Base-by-base conservation (phyloP, 1,140 invertebrate species). In the Rhyacophila brunnea region DNA sequence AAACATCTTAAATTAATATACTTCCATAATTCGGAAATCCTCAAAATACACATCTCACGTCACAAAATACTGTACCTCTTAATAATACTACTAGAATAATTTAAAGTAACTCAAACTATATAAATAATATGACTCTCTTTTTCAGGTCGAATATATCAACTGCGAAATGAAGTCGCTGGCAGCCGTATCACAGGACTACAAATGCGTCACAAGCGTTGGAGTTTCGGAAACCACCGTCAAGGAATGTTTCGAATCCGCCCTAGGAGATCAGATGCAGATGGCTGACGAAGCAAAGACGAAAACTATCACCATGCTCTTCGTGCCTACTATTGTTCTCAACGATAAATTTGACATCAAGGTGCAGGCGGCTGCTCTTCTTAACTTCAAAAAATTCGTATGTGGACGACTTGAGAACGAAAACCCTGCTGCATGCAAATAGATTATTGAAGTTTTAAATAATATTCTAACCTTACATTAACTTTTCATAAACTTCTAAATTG, bases 381-480 rank as follows among this genome's bases (percentile, higher is more conserved):
- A 60, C 15, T 60, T 60, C 45, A 60, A 36, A 20, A n/a, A 42
- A 6, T 60, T 40, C 35, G 58, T 60, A 7, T 54, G 50, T 17
- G 23, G 17, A 1, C 58, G 47, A 34, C 50, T 60, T 1, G 7
- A 53, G 23, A 14, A 53, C 15, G 51, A 47, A 0, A 15, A 60
- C 36, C 58, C 58, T 23, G 32, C 11, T 15, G 50, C 50, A 13
- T 60, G 58, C 48, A 18, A 43, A 1, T 55, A 36, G 35, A 36
- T 23, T 9, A 49, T 34, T 9, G 23, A 28, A 28, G 9, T 5
- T 28, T 28, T 5, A 28, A 28, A 28, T 28, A 9, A 28, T 5
- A 28, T 28, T 28, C 4, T 28, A n/a, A n/a, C n/a, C n/a, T n/a
- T n/a, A n/a, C n/a, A 28, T 28, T 28, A 28, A 28, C 23, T 28